Percentiles rank a stretch among this genome's conserved stretches.
phyloP scores from a whole-genome alignment of 2,113 vertebrate species.

The Tretioscincus oriximinensis region DNA sequence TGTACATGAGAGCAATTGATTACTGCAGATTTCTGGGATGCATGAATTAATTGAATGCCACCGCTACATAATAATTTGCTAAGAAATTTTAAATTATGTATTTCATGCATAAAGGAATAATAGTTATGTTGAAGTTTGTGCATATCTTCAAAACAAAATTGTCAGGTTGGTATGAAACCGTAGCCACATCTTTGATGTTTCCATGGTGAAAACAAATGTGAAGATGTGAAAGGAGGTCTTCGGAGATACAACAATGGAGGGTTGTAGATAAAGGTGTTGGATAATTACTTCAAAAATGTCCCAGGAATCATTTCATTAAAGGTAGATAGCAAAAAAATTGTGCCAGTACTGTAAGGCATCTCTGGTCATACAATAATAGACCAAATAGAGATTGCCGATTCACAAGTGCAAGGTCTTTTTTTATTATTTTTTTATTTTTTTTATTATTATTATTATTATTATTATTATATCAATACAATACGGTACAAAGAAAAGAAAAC shows the following conservation, averaged over 20 bases:
- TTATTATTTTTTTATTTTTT: too few relatives aligned
- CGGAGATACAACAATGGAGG: neutral
- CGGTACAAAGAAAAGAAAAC: too few relatives aligned
- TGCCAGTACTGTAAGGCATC: too few relatives aligned
- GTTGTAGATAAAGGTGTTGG: neutral
- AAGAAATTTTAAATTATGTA: slow-evolving; percentile 1
- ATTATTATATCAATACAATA: too few relatives aligned
- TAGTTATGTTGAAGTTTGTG: neutral
- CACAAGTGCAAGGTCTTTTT: too few relatives aligned
- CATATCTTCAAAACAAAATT: neutral
- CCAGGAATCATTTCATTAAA: too few relatives aligned
- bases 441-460: too few relatives aligned
- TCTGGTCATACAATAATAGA: too few relatives aligned
- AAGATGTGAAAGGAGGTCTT: neutral
- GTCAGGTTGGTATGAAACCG: neutral
- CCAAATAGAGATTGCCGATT: too few relatives aligned
- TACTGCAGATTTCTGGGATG: slow-evolving; percentile 4
- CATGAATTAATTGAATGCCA: neutral
- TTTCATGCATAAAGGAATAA: neutral
- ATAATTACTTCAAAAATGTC: too few relatives aligned
- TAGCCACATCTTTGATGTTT: neutral
- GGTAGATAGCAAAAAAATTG: too few relatives aligned
- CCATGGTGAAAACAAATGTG: neutral
- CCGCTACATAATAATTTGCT: neutral
- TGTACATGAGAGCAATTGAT: neutral